These are phyloP conservation scores for Enteromius fasciolatus DNA, from an alignment of 2,797 vertebrate genomes.

Conservation along the genomic window DNA sequence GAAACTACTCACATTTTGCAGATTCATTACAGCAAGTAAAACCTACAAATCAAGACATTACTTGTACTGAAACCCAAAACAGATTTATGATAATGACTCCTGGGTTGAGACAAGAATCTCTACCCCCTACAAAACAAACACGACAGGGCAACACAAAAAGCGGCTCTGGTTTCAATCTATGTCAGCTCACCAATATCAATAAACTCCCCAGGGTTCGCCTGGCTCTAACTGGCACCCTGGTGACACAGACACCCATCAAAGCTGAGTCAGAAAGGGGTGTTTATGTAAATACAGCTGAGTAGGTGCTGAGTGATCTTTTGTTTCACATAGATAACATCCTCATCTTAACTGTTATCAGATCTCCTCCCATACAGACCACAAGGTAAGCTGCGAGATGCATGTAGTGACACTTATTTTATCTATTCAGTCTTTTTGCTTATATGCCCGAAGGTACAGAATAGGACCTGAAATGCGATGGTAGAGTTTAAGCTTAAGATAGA, in stretches of 20 bases:
- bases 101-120: not conserved
- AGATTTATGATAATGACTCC: not conserved
- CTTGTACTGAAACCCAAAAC: not conserved
- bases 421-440: conserved; percentile 14
- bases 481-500: not conserved
- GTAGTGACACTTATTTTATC: conserved; percentile 21
- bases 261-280: conserved; percentile 19
- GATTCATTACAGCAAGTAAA: not conserved
- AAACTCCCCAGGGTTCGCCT: conserved; percentile 38
- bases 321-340: conserved; percentile 40
- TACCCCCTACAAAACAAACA: conserved; percentile 28
- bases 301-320: conserved; percentile 47
- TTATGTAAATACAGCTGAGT: conserved; percentile 49
- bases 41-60: not conserved
- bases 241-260: conserved; percentile 50
- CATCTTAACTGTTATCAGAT: conserved; percentile 51
- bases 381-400: conserved; percentile 12
- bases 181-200: conserved; percentile 36
- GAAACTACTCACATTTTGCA: not conserved
- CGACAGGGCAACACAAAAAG: conserved; percentile 12
- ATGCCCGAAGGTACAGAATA: not conserved
- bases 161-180: conserved; percentile 8
- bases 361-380: conserved; percentile 32
- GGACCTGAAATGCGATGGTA: not conserved
- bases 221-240: conserved; percentile 50